Evolutionary conservation across 2,113 vertebrate genomes (phyloP), one percentile per base, ranked within the genome.

Genomic region (Garra rufa): DNA sequence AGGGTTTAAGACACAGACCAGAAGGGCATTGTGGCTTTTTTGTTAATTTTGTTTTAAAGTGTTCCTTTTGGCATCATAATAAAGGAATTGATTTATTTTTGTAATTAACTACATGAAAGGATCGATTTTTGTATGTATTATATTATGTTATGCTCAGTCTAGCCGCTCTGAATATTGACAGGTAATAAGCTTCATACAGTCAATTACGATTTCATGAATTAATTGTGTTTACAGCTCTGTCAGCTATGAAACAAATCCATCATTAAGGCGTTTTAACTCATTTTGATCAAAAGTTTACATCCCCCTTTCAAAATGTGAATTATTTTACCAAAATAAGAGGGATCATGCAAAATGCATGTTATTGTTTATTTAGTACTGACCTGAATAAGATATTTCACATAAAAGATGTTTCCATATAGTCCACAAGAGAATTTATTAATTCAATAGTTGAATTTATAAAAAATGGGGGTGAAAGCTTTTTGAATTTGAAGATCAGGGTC

Each of bases 81-180:
- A 61, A 43, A 44, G 41, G 28, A 41, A 59, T 15, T 10, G 52
- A 44, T 70, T 61, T 9, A 61, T 83, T 24, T 2, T 17, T 59
- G 41, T 63, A 65, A 83, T 63, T 83, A 83, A 83, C 28, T 38
- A 6, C 52, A 55, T 61, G 50, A 65, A 34, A 41, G 28, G 43
- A 75, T 75, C 4, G 73, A 75, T 17, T 75, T 50, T 8, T 75
- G n/a, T 30, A 2, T 30, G 8, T 17, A 50, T 50, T n/a, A 24
- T 50, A 44, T 46, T 73, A n/a, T 17, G 44, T 75, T 75, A 50
- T 75, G 44, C 43, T 50, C 44, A 30, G 0, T 17, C 71, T 17
- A 3, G 14, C 28, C 73, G 3, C 44, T 50, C 24, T 30, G 26
- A 46, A 48, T 67, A 79, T 79, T 46, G 76, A 65, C 41, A 17